phyloP scores from a whole-genome alignment of 2,888 invertebrate genomes.

The Orgyia antiqua region DNA sequence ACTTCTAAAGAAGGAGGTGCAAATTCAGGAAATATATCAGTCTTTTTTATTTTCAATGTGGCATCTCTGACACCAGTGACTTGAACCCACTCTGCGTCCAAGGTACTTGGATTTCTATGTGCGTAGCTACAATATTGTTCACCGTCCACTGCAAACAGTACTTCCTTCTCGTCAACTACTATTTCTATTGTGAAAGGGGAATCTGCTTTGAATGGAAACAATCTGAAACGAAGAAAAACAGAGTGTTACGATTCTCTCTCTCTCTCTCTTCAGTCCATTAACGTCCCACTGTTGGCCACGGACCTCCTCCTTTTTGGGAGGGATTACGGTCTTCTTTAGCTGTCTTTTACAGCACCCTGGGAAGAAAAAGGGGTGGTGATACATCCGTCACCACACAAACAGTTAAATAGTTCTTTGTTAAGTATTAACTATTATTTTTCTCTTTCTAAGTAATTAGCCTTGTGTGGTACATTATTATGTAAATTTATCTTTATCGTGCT shows the following conservation, averaged over 20 bases:
- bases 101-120: constrained; percentile 72
- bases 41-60: constrained; percentile 79
- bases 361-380: no score
- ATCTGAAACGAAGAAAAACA: constrained; percentile 34
- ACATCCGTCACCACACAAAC: no score
- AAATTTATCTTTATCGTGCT: no score
- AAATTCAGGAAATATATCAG: constrained; percentile 61
- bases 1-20: constrained; percentile 46
- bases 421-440: no score
- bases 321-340: no score
- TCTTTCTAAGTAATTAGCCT: not conserved
- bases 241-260: not conserved
- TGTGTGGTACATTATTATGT: not conserved
- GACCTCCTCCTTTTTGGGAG: no score
- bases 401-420: not conserved
- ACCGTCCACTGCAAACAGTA: constrained; percentile 84
- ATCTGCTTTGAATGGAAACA: constrained; percentile 69
- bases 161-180: constrained; percentile 78
- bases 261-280: no score
- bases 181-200: constrained; percentile 77
- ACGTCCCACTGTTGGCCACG: no score
- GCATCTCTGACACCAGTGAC: constrained; percentile 80
- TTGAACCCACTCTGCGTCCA: constrained; percentile 69
- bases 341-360: no score
- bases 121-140: constrained; percentile 84